These are phyloP conservation scores for Arvicanthis niloticus DNA, from an alignment of 2,113 vertebrate genomes.

Conservation along the genomic window DNA sequence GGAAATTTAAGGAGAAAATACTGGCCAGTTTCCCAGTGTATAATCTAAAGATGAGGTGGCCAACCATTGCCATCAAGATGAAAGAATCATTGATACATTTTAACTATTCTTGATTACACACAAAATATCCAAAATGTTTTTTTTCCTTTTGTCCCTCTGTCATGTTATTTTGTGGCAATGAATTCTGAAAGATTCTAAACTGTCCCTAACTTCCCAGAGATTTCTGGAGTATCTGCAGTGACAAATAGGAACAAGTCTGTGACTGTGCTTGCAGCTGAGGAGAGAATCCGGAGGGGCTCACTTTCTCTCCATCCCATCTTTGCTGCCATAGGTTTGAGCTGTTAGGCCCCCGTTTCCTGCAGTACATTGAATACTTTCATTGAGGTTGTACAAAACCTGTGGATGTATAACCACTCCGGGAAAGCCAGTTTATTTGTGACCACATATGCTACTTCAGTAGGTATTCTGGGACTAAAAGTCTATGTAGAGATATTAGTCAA, in stretches of 20 bases:
- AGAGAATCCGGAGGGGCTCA: not conserved
- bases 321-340: not conserved
- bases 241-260: not conserved
- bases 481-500: not conserved
- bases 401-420: not conserved
- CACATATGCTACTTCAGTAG: not conserved
- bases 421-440: not conserved
- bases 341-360: not conserved
- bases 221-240: no score
- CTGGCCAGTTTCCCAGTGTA: not conserved
- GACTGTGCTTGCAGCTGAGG: not conserved
- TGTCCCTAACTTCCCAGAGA: not conserved
- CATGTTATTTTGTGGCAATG: not conserved
- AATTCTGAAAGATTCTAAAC: not conserved
- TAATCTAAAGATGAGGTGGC: not conserved
- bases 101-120: not conserved
- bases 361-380: not conserved
- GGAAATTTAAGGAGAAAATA: constrained; percentile 20
- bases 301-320: not conserved
- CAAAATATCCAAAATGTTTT: not conserved
- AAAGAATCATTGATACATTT: not conserved
- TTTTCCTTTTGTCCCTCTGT: not conserved
- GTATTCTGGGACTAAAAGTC: not conserved
- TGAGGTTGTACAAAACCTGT: not conserved
- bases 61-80: not conserved